Percentiles rank a stretch among this genome's conserved stretches.
Evolutionary conservation across 1,140 invertebrate species (phyloP).

Genomic region (Coptotermes formosanus): DNA sequence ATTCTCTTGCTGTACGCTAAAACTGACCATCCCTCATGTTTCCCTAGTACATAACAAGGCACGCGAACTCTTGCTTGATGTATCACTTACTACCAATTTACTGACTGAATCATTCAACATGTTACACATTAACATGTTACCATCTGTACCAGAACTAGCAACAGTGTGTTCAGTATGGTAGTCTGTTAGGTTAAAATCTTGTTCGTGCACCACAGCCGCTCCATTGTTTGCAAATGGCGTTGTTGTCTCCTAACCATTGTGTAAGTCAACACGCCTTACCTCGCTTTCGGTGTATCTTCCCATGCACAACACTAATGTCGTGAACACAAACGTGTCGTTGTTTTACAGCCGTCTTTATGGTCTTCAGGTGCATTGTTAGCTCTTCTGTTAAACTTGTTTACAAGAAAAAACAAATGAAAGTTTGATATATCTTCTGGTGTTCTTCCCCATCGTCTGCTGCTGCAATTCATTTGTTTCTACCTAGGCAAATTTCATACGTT

Average conservation of each 20-base stretch:
- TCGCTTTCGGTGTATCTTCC: not conserved
- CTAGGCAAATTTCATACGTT: too few species aligned
- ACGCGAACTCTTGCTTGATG: not conserved
- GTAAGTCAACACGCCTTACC: not conserved
- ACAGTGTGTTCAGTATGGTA: not conserved
- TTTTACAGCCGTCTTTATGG: not conserved
- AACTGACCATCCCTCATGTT: not conserved
- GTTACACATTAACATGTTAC: not conserved
- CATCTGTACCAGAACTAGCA: not conserved
- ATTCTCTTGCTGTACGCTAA: too few species aligned
- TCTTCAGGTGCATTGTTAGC: not conserved
- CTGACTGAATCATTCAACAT: too few species aligned
- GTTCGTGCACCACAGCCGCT: not conserved
- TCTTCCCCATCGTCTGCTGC: too few species aligned
- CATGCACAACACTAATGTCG: not conserved
- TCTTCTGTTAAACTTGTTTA: slow-evolving; percentile 6
- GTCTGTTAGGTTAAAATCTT: not conserved
- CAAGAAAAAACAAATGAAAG: not conserved
- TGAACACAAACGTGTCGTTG: not conserved
- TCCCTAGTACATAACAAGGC: not conserved
- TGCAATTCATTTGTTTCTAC: too few species aligned
- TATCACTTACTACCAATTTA: too few species aligned
- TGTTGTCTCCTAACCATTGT: not conserved
- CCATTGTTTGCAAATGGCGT: slow-evolving; percentile 11
- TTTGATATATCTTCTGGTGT: too few species aligned